Evolutionary conservation across 53 echinoderm and acorn worm genomes (phyloP), one percentile per base, ranked within the genome.

Genomic region (Holothuria scabra): DNA sequence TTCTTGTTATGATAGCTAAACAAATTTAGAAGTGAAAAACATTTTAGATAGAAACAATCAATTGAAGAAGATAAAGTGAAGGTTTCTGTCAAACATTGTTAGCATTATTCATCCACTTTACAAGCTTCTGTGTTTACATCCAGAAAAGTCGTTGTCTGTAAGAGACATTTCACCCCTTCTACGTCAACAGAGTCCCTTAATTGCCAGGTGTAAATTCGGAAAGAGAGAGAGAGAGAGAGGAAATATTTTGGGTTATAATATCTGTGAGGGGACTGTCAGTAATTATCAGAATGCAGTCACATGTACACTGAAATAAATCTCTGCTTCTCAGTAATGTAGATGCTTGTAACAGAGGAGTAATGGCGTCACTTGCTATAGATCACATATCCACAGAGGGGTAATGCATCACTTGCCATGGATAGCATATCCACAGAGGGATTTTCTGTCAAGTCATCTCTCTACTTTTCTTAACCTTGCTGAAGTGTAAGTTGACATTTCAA

Each of bases 191-290:
- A 16, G n/a, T 34, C 21, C 21, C 35, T 12, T 69, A 41, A 69
- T 69, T 69, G 44, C 44, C 69, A 69, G 69, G 69, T 69, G 69
- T 41, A 69, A 69, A 69, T 13, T n/a, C 22, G 10, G 41, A 41
- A 10, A 69, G 34, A 69, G 69, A 41, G 41, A 41, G 41, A 69
- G 34, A 69, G 69, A 33, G 22, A 13, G 22, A 41, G 21, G 34
- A 41, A 69, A 32, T 37, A 69, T 69, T 41, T 69, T 30, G 34
- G 31, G 69, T 41, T 69, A 33, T 69, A 32, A 22, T 69, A 35
- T 69, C 69, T 34, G 19, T 69, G 69, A 69, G 35, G 41, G 20
- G 34, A 41, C 32, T 34, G 34, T 22, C 69, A 69, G 34, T 33
- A 41, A 69, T 69, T 33, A 22, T 22, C 22, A 41, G 41, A 41